Conservation (phyloP, 2,797 vertebrate genomes). For the Coilia nasus region DNA sequence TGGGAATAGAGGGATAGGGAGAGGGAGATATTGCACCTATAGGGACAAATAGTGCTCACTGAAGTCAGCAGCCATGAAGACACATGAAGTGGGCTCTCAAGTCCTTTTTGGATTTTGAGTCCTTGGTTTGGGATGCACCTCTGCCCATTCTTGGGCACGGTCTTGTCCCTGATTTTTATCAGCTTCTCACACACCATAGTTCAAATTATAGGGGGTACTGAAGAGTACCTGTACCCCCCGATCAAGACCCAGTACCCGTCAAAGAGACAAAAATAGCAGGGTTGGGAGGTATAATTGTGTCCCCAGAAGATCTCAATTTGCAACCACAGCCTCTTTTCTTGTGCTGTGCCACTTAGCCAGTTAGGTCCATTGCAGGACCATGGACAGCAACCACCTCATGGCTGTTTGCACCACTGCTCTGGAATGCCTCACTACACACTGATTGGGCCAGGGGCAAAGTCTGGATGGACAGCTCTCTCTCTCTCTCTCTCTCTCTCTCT, state of each 20-base stretch:
- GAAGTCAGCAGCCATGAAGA: neutral
- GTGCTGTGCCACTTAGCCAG: neutral
- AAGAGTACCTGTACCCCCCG: too few relatives aligned
- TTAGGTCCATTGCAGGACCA: neutral
- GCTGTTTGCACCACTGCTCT: neutral
- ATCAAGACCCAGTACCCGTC: too few relatives aligned
- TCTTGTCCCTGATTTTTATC: neutral
- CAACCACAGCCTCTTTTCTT: too few relatives aligned
- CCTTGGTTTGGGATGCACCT: neutral
- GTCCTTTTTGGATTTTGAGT: neutral
- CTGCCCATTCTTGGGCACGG: neutral
- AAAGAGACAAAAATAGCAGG: too few relatives aligned
- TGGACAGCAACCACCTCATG: neutral
- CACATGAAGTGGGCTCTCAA: neutral
- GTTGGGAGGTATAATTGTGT: too few relatives aligned
- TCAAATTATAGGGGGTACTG: too few relatives aligned
- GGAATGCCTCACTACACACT: neutral
- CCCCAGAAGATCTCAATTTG: too few relatives aligned
- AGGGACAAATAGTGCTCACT: neutral
- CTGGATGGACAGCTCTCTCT: neutral
- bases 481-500: neutral
- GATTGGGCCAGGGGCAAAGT: too few relatives aligned
- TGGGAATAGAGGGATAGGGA: neutral
- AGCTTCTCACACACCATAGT: too few relatives aligned
- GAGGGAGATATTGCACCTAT: neutral